phyloP scores from a whole-genome alignment of 2,797 vertebrate genomes.

The Manis pentadactyla region DNA sequence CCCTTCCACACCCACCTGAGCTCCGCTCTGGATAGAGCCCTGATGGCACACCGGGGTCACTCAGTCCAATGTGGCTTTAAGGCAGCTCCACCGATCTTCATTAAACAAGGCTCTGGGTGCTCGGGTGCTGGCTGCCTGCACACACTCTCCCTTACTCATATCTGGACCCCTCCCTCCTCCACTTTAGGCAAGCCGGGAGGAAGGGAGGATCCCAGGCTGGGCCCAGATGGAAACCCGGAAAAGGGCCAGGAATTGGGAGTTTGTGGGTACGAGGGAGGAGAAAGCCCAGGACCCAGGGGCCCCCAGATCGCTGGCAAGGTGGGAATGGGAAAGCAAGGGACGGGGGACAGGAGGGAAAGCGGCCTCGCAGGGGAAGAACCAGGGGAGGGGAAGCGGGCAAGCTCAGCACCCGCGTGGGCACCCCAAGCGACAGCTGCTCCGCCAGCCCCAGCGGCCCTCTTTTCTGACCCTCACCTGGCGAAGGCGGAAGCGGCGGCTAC shows the following conservation, averaged over 20 bases:
- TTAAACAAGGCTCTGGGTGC: neutral
- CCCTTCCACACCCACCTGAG: conserved; percentile 44
- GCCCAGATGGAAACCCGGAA: neutral
- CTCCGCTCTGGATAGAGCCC: neutral
- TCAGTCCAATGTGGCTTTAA: neutral
- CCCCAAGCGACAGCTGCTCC: neutral
- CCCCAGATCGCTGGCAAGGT: neutral
- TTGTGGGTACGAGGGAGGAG: neutral
- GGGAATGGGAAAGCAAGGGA: neutral
- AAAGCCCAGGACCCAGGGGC: neutral
- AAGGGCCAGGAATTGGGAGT: neutral
- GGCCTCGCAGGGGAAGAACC: neutral
- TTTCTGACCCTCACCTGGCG: conserved; percentile 59
- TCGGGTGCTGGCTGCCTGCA: neutral
- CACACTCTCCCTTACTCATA: neutral
- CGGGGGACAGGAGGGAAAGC: neutral
- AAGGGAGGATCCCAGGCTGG: neutral
- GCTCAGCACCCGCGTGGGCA: neutral
- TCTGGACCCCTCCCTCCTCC: neutral
- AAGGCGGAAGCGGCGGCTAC: conserved; percentile 71
- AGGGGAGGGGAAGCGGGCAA: neutral
- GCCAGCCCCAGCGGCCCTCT: neutral
- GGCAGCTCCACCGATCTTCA: neutral
- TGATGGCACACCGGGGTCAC: conserved; percentile 16
- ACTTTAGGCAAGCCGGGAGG: neutral